Evolutionary conservation across 2,888 invertebrate species (phyloP).

Genomic region (Diaperis boleti): DNA sequence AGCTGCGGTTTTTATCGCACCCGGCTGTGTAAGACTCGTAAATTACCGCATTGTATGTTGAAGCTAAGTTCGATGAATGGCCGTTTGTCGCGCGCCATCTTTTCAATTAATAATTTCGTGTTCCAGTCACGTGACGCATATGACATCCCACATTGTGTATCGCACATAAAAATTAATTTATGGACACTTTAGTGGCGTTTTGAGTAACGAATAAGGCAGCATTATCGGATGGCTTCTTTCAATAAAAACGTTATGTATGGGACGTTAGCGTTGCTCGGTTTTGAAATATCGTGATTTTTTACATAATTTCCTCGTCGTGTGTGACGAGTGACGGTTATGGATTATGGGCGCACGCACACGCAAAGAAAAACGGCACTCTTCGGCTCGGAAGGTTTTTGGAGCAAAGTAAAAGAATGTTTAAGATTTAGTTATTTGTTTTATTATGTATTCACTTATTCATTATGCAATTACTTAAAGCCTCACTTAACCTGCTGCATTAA

Average conservation of each 20-base stretch:
- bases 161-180: constrained; percentile 13
- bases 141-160: not conserved
- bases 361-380: not conserved
- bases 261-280: not conserved
- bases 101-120: constrained; percentile 5
- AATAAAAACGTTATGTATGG: constrained; percentile 5
- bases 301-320: constrained; percentile 1
- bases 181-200: not conserved
- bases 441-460: too few species aligned
- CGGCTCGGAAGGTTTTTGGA: not conserved
- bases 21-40: not conserved
- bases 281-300: constrained; percentile 2
- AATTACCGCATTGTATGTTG: not conserved
- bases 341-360: constrained; percentile 6
- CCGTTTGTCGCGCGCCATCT: not conserved
- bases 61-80: not conserved
- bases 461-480: too few species aligned
- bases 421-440: too few species aligned
- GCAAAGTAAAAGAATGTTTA: too few species aligned
- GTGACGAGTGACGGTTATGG: constrained; percentile 11
- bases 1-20: not conserved
- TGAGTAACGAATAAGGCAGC: constrained; percentile 7
- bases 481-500: too few species aligned
- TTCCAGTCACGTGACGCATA: constrained; percentile 1
- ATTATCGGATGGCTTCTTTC: constrained; percentile 4